These are phyloP conservation scores for Gallinago media DNA, from an alignment of 2,113 vertebrate genomes.

Conservation along the genomic window DNA sequence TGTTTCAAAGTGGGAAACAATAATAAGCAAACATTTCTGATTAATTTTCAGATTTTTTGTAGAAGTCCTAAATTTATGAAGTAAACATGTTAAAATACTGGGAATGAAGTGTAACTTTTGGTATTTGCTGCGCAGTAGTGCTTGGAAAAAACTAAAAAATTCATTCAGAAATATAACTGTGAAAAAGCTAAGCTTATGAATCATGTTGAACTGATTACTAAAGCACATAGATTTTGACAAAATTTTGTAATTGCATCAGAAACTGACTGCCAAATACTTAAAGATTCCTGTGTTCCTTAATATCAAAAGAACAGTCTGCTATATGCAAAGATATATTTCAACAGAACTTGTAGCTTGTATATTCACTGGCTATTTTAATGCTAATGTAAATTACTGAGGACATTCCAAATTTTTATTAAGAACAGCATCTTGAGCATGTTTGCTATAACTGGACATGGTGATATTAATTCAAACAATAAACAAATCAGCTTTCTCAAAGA, in stretches of 20 bases:
- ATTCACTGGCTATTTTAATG: not conserved
- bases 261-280: not conserved
- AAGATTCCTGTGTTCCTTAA: not conserved
- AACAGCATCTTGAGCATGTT: not conserved
- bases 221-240: not conserved
- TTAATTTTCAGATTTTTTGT: not conserved
- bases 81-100: not conserved
- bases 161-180: not conserved
- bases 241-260: not conserved
- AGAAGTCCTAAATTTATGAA: not conserved
- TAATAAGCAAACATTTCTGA: not conserved
- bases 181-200: not conserved
- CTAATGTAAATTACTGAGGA: not conserved
- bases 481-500: not conserved
- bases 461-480: constrained; percentile 46
- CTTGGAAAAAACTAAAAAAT: not conserved
- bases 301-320: constrained; percentile 6
- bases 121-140: not conserved
- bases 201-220: not conserved
- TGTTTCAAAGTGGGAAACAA: not conserved
- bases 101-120: not conserved
- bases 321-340: not conserved
- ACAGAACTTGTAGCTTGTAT: not conserved
- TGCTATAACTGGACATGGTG: not conserved
- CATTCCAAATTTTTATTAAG: constrained; percentile 18